Base-by-base conservation (phyloP, 1,140 invertebrate species). In the Luehdorfia chinensis region DNA sequence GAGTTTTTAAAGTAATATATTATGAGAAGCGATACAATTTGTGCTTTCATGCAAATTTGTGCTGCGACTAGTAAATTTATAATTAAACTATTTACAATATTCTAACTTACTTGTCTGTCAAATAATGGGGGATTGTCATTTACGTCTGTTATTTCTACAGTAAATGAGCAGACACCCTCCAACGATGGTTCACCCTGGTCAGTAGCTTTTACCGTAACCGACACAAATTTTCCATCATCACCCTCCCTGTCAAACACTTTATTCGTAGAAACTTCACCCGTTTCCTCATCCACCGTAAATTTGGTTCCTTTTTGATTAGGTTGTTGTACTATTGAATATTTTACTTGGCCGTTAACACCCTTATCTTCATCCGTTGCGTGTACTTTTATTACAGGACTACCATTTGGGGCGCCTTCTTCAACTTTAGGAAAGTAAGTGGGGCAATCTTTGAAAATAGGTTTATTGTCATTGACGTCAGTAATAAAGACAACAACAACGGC, bases 401-500 rank as follows among this genome's bases (percentile, higher is more conserved):
- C 96, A 69, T 97, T 97, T 0, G 94, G 93, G 4, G 96, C 95
- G 0, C 95, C 95, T 87, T 97, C 96, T 80, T 96, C 94, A 0
- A 97, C 95, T 87, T 97, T 97, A 0, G 96, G 96, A 68, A 93
- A 94, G 73, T 98, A 98, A 3, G 93, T 96, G 0, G 92, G 91
- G 75, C 96, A 98, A 55, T 97, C 95, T 76, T 96, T 95, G 67
- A 98, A 98, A 15, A 96, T 92, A 0, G 96, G 96, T 66, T 97
- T 97, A 71, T 97, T 97, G 59, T 98, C 96, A 72, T 98, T 98
- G 0, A 98, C 96, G 70, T 98, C 97, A 0, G 96, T 98, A 31
- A 98, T 97, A 66, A 97, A 97, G 0, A 98, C 96, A 1, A 98
- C 96, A 1, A 98, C 96, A 0, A 98, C 95, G n/a, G 96, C 96